phyloP scores from a whole-genome alignment of 1,140 invertebrate genomes.

The Heliconius eleuchia region DNA sequence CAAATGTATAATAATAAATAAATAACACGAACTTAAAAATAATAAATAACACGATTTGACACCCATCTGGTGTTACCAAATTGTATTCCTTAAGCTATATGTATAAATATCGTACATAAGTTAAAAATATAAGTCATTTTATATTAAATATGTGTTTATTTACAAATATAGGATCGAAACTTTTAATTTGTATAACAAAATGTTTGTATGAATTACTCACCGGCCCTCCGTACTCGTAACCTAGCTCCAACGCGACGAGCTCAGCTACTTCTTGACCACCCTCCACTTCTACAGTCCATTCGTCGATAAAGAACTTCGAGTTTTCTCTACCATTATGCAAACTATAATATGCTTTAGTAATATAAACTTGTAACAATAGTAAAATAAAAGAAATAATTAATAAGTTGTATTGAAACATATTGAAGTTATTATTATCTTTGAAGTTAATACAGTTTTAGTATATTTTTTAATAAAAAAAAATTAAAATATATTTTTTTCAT shows the following conservation, averaged over 20 bases:
- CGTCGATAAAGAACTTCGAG: constrained; percentile 73
- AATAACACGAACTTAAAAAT: too few species aligned
- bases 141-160: neutral
- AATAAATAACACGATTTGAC: too few species aligned
- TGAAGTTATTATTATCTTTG: neutral
- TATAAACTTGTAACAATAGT: constrained; percentile 31
- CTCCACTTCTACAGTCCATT: constrained; percentile 83
- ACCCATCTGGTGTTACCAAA: too few species aligned
- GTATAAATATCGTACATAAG: too few species aligned
- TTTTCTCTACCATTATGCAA: constrained; percentile 65
- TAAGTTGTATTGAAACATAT: neutral
- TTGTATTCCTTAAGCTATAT: too few species aligned
- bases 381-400: neutral
- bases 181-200: too few species aligned
- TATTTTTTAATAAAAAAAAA: neutral
- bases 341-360: constrained; percentile 55
- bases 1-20: too few species aligned
- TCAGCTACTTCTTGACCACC: constrained; percentile 80
- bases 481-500: neutral
- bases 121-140: neutral
- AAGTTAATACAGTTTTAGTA: neutral
- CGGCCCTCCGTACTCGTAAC: constrained; percentile 80
- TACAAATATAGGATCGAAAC: neutral
- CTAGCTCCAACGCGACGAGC: constrained; percentile 78
- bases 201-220: constrained; percentile 52